phyloP scores from a whole-genome alignment of 2,113 vertebrate genomes.

The Spheniscus mendiculus region DNA sequence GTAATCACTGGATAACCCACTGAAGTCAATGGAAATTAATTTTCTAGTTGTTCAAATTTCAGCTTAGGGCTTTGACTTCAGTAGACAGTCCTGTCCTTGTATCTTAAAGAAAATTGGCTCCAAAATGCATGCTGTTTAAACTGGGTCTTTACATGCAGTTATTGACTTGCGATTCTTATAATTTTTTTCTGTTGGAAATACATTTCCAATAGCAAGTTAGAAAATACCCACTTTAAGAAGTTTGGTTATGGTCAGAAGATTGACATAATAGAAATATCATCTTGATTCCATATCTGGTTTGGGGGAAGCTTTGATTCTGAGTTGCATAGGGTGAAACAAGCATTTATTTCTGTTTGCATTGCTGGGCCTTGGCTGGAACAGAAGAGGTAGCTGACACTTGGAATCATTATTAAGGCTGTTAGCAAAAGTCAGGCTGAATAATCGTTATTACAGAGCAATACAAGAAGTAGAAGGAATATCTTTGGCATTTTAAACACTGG shows the following conservation, averaged over 20 bases:
- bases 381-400: not conserved
- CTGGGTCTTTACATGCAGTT: not conserved
- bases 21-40: not conserved
- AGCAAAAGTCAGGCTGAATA: not conserved
- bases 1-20: not conserved
- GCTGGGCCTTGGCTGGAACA: not conserved
- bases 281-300: not conserved
- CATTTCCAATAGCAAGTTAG: not conserved
- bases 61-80: not conserved
- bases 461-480: not conserved
- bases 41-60: not conserved
- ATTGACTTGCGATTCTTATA: rapidly evolving
- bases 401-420: not conserved
- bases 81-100: not conserved
- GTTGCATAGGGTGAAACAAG: not conserved
- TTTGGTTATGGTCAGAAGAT: not conserved
- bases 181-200: not conserved
- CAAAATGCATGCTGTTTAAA: not conserved
- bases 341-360: not conserved
- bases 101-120: not conserved
- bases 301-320: not conserved
- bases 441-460: not conserved
- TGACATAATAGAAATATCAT: not conserved
- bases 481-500: not conserved
- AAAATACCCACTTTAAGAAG: not conserved